Evolutionary conservation across 2,113 vertebrate species (phyloP).

Genomic region (Pseudonaja textilis): DNA sequence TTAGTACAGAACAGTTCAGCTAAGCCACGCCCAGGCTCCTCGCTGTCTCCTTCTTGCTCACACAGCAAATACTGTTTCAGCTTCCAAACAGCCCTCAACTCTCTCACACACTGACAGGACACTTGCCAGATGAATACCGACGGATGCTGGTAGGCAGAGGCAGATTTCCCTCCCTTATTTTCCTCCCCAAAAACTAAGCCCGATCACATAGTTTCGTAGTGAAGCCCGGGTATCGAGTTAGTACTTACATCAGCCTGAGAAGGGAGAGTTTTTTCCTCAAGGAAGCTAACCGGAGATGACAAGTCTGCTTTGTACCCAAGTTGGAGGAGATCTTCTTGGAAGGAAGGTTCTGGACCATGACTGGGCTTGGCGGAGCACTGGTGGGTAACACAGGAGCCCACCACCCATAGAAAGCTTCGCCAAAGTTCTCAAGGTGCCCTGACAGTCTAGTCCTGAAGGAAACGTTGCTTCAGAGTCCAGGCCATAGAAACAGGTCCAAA

Average conservation of each 20-base stretch:
- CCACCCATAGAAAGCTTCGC: neutral
- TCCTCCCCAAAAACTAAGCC: no score
- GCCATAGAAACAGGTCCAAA: neutral
- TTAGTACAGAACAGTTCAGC: no score
- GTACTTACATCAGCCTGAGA: constrained; percentile 64
- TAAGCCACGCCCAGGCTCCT: no score
- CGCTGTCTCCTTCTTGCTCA: no score
- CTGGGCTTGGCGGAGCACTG: neutral
- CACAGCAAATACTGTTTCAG: no score
- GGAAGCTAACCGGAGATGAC: constrained; percentile 53
- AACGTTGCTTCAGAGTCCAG: neutral
- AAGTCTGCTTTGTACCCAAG: constrained; percentile 51
- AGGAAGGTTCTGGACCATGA: constrained; percentile 61
- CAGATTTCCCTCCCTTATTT: no score
- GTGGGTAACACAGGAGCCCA: neutral
- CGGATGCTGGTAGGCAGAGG: no score
- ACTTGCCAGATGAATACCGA: no score
- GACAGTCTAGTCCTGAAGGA: rapidly evolving
- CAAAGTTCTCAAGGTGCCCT: neutral
- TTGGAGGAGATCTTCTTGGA: constrained; percentile 41
- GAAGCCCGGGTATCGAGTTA: no score
- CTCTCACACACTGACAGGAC: no score
- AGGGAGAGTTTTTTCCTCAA: constrained; percentile 71
- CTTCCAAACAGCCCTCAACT: no score
- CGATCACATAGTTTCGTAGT: no score